Base-by-base conservation (phyloP, 2,888 invertebrate species). In the Leptothorax acervorum region DNA sequence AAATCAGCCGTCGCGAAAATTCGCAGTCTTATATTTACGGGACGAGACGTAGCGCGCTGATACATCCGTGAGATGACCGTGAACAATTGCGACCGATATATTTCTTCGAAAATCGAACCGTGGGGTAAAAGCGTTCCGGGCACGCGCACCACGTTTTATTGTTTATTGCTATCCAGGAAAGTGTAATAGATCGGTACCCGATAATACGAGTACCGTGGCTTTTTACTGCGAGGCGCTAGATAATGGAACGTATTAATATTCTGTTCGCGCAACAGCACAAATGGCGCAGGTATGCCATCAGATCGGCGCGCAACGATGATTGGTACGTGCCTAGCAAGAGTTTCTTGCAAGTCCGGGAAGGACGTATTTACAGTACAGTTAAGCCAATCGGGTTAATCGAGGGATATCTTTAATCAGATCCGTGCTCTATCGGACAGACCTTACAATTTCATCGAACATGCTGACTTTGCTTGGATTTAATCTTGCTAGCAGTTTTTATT, bases 221-320 rank as follows among this genome's bases (percentile, higher is more conserved):
- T 71, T 45, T 79, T 74, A 12, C 18, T 23, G 35, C 35, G n/a
- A 39, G 42, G 15, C 31, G 12, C 28, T 9, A 73, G 70, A 60
- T 79, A 71, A 48, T 71, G 73, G 35, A 60, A 48, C 55, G 42
- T 73, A 71, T 79, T 71, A 79, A 79, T 73, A 79, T 79, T 79
- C 60, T 3, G 45, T 23, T 60, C 71, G 35, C 48, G 60, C 35
- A 48, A 3, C 73, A 18, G 18, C 35, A 18, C 53, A 55, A 78
- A 78, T 53, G 65, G 4, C 35, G 39, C 53, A 55, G 28, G 35
- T 70, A 57, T 78, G 35, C 23, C 73, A 79, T 39, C 35, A 23
- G 35, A 45, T 78, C 48, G 45, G 18, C 28, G 28, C 11, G 31
- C n/a, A 39, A 55, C 42, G 48, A 55, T 68, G 66, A 73, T 73